Conservation (phyloP, 2,113 vertebrate genomes). For the Gobio gobio region DNA sequence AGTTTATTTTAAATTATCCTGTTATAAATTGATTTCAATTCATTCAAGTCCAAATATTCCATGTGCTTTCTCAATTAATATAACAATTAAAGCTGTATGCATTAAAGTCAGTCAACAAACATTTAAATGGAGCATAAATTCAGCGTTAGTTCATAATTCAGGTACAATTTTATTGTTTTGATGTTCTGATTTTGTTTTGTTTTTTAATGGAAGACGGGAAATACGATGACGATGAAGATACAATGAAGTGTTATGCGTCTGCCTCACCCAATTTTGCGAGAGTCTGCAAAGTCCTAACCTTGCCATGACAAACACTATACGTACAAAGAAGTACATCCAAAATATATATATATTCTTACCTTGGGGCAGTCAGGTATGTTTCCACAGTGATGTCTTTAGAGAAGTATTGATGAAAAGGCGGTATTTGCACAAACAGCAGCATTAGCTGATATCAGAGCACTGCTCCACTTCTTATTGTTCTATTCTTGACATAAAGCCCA, state of each 20-base stretch:
- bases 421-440: neutral
- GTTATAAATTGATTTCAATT: neutral
- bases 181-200: neutral
- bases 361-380: neutral
- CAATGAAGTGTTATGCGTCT: neutral
- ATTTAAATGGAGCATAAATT: neutral
- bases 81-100: neutral
- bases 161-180: neutral
- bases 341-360: slow-evolving; percentile 33
- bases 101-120: neutral
- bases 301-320: neutral
- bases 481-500: slow-evolving; percentile 85
- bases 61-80: neutral
- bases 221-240: neutral
- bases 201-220: no score
- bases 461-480: slow-evolving; percentile 80
- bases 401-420: neutral
- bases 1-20: neutral
- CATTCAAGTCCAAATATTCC: neutral
- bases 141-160: neutral
- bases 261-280: neutral
- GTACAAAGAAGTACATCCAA: slow-evolving; percentile 6
- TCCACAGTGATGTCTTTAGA: neutral
- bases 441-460: slow-evolving; percentile 61
- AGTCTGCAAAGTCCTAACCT: slow-evolving; percentile 28